Evolutionary conservation across 2,797 vertebrate genomes (phyloP), one percentile per base, ranked within the genome.

Genomic region (Pseudocheirus occidentalis): DNA sequence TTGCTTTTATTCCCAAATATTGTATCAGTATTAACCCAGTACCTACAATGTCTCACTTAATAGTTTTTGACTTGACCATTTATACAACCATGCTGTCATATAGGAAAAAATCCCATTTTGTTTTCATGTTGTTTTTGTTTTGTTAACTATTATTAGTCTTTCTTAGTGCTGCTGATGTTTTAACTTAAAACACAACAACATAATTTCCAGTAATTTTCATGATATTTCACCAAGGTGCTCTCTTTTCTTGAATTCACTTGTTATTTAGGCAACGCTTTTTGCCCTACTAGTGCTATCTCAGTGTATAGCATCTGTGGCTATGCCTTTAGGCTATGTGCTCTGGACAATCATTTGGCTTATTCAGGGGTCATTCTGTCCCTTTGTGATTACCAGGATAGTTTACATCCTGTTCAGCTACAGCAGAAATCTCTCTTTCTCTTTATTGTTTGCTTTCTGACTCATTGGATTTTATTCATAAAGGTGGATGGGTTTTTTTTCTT

Each of bases 191-290:
- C 2, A 5, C 50, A 52, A 52, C 2, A 50, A 16, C 10, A 95
- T 1, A 92, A 90, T 94, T 95, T 73, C 14, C 28, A 81, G 28
- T 93, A 7, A 29, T 52, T n/a, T 91, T 94, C 91, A 90, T 34
- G 58, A 46, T 90, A 52, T 40, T 58, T 89, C 91, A 9, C n/a
- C 9, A 18, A 14, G 5, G 6, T 24, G 52, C 14, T 24, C 16
- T 0, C 10, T 40, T 40, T 92, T 28, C 54, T 94, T 92, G 24
- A 0, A 0, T 66, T 59, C 66, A 28, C 93, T 97, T 95, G 1
- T 92, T 97, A 92, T 94, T 97, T 97, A 96, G 94, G 58, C 90
- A 93, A 5, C 29, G 0, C 4, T 95, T 96, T 95, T 12, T 96
- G 91, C 89, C 94, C 0, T 0, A 5, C 6, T 56, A 27, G 18